Conservation (phyloP, 2,113 vertebrate species). For the Megatriorchis doriae region DNA sequence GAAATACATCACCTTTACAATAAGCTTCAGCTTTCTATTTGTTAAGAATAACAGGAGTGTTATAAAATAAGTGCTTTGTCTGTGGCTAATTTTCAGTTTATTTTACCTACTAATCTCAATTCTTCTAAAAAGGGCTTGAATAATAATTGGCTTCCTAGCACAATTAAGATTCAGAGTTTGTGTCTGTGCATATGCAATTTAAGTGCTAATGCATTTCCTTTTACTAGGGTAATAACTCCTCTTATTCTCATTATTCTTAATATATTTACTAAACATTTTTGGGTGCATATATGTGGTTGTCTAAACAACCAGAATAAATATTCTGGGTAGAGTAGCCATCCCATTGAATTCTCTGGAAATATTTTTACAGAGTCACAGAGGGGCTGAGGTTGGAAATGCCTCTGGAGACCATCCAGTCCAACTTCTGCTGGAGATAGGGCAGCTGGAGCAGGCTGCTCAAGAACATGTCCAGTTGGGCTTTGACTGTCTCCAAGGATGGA, state of each 20-base stretch:
- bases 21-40: neutral
- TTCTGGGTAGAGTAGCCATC: neutral
- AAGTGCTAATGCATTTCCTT: neutral
- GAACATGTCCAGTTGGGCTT: neutral
- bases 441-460: neutral
- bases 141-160: neutral
- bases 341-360: neutral
- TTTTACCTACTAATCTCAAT: neutral
- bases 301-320: neutral
- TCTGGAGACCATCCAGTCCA: neutral
- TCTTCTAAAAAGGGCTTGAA: neutral
- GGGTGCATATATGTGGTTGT: neutral
- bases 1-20: neutral
- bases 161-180: neutral
- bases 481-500: neutral
- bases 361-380: neutral
- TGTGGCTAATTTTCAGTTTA: neutral
- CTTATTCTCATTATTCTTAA: neutral
- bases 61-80: neutral
- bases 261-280: neutral
- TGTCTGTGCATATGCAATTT: neutral
- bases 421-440: neutral
- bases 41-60: neutral
- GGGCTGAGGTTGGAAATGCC: neutral
- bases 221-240: neutral